These are phyloP conservation scores for Amiota mariae DNA, from an alignment of 2,888 invertebrate genomes.

Conservation along the genomic window DNA sequence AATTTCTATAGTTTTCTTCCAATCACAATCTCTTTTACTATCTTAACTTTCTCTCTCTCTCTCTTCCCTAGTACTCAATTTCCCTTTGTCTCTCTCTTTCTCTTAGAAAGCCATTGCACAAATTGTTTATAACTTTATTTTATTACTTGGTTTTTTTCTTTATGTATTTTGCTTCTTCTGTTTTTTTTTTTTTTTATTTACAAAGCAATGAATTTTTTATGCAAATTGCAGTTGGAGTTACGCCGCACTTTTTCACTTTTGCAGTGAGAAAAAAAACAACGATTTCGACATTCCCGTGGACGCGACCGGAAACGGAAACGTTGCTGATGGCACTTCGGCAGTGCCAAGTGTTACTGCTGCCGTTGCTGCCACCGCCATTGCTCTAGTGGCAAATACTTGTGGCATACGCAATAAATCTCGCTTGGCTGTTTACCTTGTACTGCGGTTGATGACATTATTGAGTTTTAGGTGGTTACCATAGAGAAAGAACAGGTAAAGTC, in stretches of 20 bases:
- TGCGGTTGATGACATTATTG: neutral
- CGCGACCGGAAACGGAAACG: slow-evolving; percentile 19
- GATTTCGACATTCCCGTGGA: neutral
- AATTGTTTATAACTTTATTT: slow-evolving; percentile 31
- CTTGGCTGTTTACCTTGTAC: slow-evolving; percentile 57
- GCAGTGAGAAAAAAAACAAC: neutral
- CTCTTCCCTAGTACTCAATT: no score
- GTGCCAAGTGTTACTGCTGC: neutral
- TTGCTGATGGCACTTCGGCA: slow-evolving; percentile 14
- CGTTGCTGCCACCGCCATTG: no score
- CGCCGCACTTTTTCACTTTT: neutral
- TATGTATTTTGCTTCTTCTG: no score
- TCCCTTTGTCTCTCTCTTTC: neutral
- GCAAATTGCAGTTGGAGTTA: slow-evolving; percentile 60
- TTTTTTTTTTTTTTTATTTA: neutral
- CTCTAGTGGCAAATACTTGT: slow-evolving; percentile 28
- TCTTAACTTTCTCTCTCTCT: no score
- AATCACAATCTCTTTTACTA: neutral
- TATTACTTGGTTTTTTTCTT: no score
- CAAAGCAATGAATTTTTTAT: slow-evolving; percentile 68
- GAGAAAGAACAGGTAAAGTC: slow-evolving; percentile 38
- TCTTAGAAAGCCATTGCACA: neutral
- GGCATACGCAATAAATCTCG: slow-evolving; percentile 27
- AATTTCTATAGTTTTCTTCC: slow-evolving; percentile 31
- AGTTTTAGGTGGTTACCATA: slow-evolving; percentile 19